phyloP scores from a whole-genome alignment of 2,797 vertebrate genomes.

The Spinus pinus region DNA sequence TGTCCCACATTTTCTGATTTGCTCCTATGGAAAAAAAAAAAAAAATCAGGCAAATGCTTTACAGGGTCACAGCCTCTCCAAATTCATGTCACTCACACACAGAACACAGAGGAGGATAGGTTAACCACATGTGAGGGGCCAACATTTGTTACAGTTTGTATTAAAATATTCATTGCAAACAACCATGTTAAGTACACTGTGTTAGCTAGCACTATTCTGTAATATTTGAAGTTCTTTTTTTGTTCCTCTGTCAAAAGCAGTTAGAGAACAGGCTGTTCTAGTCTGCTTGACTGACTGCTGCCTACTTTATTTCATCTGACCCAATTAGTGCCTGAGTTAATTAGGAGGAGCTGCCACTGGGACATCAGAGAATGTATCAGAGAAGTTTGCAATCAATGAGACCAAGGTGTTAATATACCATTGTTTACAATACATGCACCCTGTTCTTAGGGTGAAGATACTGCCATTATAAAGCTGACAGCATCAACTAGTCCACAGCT shows the following conservation, averaged over 20 bases:
- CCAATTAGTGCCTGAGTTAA: slow-evolving; percentile 39
- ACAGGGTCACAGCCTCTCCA: neutral
- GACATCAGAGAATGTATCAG: neutral
- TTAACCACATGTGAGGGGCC: neutral
- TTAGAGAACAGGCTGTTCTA: slow-evolving; percentile 39
- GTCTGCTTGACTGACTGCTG: slow-evolving; percentile 50
- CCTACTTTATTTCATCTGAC: slow-evolving; percentile 49
- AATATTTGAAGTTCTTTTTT: neutral
- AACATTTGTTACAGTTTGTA: neutral
- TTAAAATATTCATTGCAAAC: neutral
- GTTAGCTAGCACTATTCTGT: neutral
- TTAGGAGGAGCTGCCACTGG: slow-evolving; percentile 31
- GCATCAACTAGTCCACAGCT: neutral
- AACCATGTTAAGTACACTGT: neutral
- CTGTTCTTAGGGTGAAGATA: neutral
- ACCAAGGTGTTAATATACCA: neutral
- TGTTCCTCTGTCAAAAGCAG: slow-evolving; percentile 14
- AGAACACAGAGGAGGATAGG: neutral
- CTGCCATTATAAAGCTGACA: neutral
- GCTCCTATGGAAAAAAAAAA: neutral
- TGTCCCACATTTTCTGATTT: neutral
- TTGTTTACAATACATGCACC: neutral
- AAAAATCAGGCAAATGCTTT: neutral
- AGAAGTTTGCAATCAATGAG: neutral
- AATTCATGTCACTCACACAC: neutral